phyloP scores from a whole-genome alignment of 2,888 invertebrate species.

The Brachyopa scutellaris region DNA sequence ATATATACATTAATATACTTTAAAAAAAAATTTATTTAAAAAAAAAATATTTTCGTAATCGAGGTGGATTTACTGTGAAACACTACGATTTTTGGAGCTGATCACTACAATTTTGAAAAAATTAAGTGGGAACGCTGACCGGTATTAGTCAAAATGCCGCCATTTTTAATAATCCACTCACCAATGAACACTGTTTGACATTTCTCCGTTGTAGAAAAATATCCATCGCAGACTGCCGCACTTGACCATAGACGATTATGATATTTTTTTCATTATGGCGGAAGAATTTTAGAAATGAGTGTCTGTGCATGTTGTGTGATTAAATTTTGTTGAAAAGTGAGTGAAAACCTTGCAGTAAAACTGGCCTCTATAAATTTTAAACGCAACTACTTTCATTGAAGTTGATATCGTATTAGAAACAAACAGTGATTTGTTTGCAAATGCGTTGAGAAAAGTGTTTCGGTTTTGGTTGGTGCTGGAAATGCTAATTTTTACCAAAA shows the following conservation, averaged over 20 bases:
- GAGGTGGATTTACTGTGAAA: no score
- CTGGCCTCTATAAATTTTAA: neutral
- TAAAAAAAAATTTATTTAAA: no score
- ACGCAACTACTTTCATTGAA: neutral
- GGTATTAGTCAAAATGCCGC: no score
- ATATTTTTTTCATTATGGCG: constrained; percentile 64
- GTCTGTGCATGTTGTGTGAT: constrained; percentile 52
- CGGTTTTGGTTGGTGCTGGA: constrained; percentile 2
- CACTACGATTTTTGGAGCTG: no score
- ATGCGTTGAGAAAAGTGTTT: constrained; percentile 31
- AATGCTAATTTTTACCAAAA: neutral
- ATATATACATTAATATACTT: no score
- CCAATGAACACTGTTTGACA: constrained; percentile 56
- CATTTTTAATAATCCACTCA: constrained; percentile 1
- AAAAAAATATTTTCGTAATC: no score
- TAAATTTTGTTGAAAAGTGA: constrained; percentile 28
- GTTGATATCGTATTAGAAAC: neutral
- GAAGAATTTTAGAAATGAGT: constrained; percentile 55
- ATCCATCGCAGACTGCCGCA: constrained; percentile 39
- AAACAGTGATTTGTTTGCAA: neutral
- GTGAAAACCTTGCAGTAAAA: constrained; percentile 33
- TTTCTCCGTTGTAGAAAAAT: constrained; percentile 23
- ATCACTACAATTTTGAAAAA: no score
- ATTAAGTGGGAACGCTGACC: no score
- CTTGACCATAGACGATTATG: constrained; percentile 49